Percentiles rank a stretch among this genome's conserved stretches.
Conservation (phyloP, 2,888 invertebrate genomes). For the Volucella inanis region DNA sequence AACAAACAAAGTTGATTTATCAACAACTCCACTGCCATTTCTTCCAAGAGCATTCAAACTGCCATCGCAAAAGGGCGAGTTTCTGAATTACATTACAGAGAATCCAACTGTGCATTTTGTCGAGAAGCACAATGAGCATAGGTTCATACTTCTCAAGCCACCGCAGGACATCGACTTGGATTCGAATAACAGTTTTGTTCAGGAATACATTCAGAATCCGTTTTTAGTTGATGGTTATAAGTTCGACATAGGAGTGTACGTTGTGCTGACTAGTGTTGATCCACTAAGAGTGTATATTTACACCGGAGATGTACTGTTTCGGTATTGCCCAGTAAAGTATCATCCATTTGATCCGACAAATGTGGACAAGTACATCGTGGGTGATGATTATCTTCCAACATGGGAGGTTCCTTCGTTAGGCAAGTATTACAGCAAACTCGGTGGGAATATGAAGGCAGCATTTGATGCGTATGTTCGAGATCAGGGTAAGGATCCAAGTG, state of each 20-base stretch:
- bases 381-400: conserved; percentile 95
- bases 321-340: conserved; percentile 94
- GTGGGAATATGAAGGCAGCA: conserved; percentile 93
- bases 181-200: conserved; percentile 91
- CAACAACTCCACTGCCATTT: conserved; percentile 89
- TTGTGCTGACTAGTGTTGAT: conserved; percentile 93
- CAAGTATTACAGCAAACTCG: conserved; percentile 88
- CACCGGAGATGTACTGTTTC: conserved; percentile 93
- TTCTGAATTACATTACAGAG: conserved; percentile 87
- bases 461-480: conserved; percentile 90
- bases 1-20: conserved; percentile 95
- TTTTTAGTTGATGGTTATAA: conserved; percentile 95
- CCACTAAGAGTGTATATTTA: conserved; percentile 95
- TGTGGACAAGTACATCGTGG: conserved; percentile 95
- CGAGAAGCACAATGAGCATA: conserved; percentile 95
- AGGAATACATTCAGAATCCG: conserved; percentile 94
- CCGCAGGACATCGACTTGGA: conserved; percentile 88
- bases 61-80: conserved; percentile 88
- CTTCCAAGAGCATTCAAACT: conserved; percentile 95
- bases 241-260: conserved; percentile 98
- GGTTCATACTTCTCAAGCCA: conserved; percentile 91
- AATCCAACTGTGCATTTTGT: conserved; percentile 91
- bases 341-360: conserved; percentile 93
- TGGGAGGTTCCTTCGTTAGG: conserved; percentile 94
- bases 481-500: conserved; percentile 87